Percentiles rank a stretch among this genome's conserved stretches.
These are phyloP conservation scores for Ectemnius continuus DNA, from an alignment of 2,888 invertebrate species.

Conservation along the genomic window DNA sequence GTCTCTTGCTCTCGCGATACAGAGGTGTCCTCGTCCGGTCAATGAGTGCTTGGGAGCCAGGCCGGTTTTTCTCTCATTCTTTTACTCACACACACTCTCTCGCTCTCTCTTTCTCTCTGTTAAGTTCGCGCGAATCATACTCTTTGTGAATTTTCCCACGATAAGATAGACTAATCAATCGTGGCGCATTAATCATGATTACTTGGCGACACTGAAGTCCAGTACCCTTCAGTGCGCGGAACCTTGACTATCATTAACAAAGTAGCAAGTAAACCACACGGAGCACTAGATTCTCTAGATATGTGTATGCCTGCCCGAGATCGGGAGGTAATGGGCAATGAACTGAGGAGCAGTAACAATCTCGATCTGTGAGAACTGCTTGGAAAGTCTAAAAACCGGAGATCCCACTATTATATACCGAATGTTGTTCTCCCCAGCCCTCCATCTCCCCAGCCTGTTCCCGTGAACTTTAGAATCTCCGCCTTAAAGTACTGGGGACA, in stretches of 20 bases:
- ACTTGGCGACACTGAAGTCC: no score
- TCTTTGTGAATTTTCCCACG: neutral
- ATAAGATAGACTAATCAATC: neutral
- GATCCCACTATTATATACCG: constrained; percentile 3
- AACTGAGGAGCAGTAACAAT: neutral
- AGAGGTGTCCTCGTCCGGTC: no score
- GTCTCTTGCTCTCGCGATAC: no score
- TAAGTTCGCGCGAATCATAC: neutral
- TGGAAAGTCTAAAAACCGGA: constrained; percentile 17
- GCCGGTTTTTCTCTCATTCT: constrained; percentile 22
- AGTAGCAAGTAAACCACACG: constrained; percentile 6
- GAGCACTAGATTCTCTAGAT: constrained; percentile 12
- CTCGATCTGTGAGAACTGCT: constrained; percentile 3
- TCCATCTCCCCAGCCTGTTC: constrained; percentile 42
- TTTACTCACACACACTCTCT: constrained; percentile 3
- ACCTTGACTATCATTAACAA: neutral
- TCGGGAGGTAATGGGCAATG: no score
- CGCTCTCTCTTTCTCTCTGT: constrained; percentile 3
- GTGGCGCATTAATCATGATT: neutral
- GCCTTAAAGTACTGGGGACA: constrained; percentile 75
- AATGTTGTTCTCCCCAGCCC: neutral
- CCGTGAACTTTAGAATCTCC: constrained; percentile 67
- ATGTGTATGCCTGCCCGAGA: constrained; percentile 22
- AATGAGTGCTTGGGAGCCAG: constrained; percentile 27
- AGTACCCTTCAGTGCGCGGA: neutral